Base-by-base conservation (phyloP, 92 coral and sea anemone genomes). In the Pocillopora grandis region DNA sequence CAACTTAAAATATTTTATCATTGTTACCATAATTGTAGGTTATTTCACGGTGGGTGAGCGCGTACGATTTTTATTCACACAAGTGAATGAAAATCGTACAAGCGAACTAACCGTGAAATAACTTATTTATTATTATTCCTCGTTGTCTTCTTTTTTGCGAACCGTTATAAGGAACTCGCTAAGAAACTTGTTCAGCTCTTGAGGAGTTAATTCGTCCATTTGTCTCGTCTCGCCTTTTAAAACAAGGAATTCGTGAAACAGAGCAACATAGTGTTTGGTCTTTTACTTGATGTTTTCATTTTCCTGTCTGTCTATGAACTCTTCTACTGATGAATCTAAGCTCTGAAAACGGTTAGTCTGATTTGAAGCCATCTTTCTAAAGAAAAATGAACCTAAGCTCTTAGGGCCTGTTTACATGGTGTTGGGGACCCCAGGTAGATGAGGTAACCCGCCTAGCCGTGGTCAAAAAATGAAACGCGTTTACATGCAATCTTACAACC, bases 141-240 rank as follows among this genome's bases (percentile, higher is more conserved):
- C 31, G 31, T 27, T 27, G 31, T 27, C 31, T 27, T 27, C 31
- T 27, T 27, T 27, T 27, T 27, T 27, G 31, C 31, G 31, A 27
- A 27, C 31, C 31, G 31, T 27, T 27, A 27, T 27, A 27, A 27
- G 31, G 31, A 27, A 27, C 31, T 27, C 31, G 31, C 31, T 27
- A 15, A 78, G 84, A 81, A 65, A 86, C 69, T 27, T 74, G 69
- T 86, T 86, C 74, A 86, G 85, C 49, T 86, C 66, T 76, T 76
- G 83, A 78, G 67, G 72, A 58, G 83, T n/a, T 37, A 78, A 78
- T 64, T 21, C 11, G 83, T 58, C 57, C 68, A 60, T 64, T 78
- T 60, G 67, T 78, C 58, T 78, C 67, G 52, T 78, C 71, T 78
- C 67, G 83, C 83, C 67, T 78, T 58, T 78, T 58, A 78, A 62